phyloP scores from a whole-genome alignment of 2,888 invertebrate species.

The Colostygia pectinataria region DNA sequence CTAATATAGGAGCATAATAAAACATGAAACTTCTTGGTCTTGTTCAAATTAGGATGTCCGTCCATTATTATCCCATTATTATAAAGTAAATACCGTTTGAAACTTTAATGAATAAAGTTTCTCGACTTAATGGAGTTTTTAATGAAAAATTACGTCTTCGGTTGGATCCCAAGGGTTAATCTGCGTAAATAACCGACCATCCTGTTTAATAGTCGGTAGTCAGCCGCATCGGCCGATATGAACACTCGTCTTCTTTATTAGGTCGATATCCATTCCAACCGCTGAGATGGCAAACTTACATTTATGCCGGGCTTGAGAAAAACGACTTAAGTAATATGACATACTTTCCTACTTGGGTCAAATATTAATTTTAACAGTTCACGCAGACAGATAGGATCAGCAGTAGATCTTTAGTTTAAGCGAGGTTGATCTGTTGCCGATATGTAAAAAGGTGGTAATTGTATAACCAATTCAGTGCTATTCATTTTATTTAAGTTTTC shows the following conservation, averaged over 20 bases:
- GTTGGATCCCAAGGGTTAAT: conserved; percentile 52
- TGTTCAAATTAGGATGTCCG: conserved; percentile 26
- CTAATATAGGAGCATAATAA: conserved; percentile 8
- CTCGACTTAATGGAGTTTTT: conserved; percentile 44
- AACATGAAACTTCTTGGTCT: conserved; percentile 10
- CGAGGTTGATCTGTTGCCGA: too few relatives aligned
- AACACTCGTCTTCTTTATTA: conserved; percentile 62
- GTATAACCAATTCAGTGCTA: too few relatives aligned
- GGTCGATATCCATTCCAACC: conserved; percentile 54
- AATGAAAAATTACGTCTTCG: conserved; percentile 55
- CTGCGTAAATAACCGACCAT: conserved; percentile 55
- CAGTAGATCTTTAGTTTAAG: too few relatives aligned
- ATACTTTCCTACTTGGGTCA: too few relatives aligned
- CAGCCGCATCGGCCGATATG: conserved; percentile 52
- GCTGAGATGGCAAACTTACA: conserved; percentile 10
- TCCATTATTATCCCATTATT: conserved; percentile 32
- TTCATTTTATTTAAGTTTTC: too few relatives aligned
- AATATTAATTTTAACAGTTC: too few relatives aligned
- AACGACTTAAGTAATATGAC: background rate
- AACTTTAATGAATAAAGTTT: conserved; percentile 43
- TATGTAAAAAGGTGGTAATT: too few relatives aligned
- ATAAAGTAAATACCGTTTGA: conserved; percentile 32
- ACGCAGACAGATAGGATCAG: too few relatives aligned
- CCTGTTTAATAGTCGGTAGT: conserved; percentile 56
- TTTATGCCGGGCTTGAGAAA: conserved; percentile 15